These are phyloP conservation scores for Hydraecia micacea DNA, from an alignment of 2,888 invertebrate genomes.

Conservation along the genomic window DNA sequence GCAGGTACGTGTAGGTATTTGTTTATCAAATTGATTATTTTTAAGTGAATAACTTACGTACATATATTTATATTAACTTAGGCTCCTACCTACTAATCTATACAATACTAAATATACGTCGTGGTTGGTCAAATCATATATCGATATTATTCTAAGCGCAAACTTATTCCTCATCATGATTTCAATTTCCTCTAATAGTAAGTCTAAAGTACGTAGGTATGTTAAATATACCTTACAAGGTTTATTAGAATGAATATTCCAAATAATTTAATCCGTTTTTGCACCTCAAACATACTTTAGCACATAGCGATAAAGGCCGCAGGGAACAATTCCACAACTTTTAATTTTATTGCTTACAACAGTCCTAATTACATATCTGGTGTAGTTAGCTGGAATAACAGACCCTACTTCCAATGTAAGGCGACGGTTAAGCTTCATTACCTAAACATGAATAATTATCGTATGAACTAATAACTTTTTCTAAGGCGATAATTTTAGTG, in stretches of 20 bases:
- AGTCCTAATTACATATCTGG: conserved; percentile 70
- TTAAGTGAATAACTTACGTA: not conserved
- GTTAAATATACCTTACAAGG: conserved; percentile 2
- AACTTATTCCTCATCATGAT: not conserved
- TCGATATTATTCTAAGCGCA: not conserved
- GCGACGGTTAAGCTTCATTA: conserved; percentile 58
- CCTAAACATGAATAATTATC: conserved; percentile 53
- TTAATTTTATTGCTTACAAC: conserved; percentile 74
- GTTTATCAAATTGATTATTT: not conserved
- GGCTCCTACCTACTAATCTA: not conserved
- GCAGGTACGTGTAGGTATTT: not conserved
- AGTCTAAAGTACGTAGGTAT: not conserved
- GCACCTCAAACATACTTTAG: conserved; percentile 62
- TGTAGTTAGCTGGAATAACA: conserved; percentile 61
- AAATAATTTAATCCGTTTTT: conserved; percentile 59
- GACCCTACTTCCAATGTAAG: conserved; percentile 66
- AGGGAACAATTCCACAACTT: conserved; percentile 73
- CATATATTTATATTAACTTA: not conserved
- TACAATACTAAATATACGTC: too few species aligned
- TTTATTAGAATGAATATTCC: conserved; percentile 34
- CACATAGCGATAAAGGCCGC: conserved; percentile 66
- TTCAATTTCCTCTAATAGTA: not conserved
- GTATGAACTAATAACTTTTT: conserved; percentile 28
- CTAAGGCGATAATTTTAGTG: conserved; percentile 7
- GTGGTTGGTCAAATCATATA: not conserved